A percentile compares a stretch with the other conserved stretches of the same genome.
phyloP scores from a whole-genome alignment of 1,140 invertebrate species.

The Heliconius hewitsoni region DNA sequence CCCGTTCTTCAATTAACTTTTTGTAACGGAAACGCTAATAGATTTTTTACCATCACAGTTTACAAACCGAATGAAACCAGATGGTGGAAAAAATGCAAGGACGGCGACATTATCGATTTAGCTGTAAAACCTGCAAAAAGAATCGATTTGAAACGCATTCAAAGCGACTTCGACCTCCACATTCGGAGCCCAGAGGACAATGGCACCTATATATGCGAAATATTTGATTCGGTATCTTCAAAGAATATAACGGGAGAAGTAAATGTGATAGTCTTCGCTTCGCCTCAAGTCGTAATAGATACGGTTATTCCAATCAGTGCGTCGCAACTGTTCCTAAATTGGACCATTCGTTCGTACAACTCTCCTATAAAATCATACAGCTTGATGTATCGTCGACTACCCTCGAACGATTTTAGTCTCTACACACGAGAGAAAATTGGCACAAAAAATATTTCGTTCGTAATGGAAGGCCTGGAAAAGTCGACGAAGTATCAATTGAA shows the following conservation, averaged over 20 bases:
- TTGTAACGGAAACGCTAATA: neutral
- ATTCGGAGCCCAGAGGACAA: slow-evolving; percentile 57
- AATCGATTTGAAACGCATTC: slow-evolving; percentile 49
- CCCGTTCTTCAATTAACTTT: neutral
- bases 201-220: slow-evolving; percentile 64
- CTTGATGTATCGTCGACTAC: slow-evolving; percentile 83
- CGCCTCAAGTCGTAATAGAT: slow-evolving; percentile 87
- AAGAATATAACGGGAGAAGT: slow-evolving; percentile 56
- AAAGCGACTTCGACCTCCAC: slow-evolving; percentile 52
- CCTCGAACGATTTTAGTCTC: slow-evolving; percentile 56
- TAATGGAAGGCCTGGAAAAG: slow-evolving; percentile 83
- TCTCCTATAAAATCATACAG: slow-evolving; percentile 85
- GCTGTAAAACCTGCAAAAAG: slow-evolving; percentile 37
- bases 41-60: slow-evolving; percentile 46
- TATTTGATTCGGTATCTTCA: slow-evolving; percentile 51
- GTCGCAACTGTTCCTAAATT: slow-evolving; percentile 89
- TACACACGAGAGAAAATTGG: slow-evolving; percentile 82
- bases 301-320: slow-evolving; percentile 88
- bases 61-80: slow-evolving; percentile 59
- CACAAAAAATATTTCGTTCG: slow-evolving; percentile 83
- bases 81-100: slow-evolving; percentile 59
- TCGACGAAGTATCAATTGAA: slow-evolving; percentile 84
- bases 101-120: slow-evolving; percentile 43
- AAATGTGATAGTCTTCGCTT: slow-evolving; percentile 85
- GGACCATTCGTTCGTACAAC: slow-evolving; percentile 90